These are phyloP conservation scores for Gibbula magus DNA, from an alignment of 2,888 invertebrate species.

Conservation along the genomic window DNA sequence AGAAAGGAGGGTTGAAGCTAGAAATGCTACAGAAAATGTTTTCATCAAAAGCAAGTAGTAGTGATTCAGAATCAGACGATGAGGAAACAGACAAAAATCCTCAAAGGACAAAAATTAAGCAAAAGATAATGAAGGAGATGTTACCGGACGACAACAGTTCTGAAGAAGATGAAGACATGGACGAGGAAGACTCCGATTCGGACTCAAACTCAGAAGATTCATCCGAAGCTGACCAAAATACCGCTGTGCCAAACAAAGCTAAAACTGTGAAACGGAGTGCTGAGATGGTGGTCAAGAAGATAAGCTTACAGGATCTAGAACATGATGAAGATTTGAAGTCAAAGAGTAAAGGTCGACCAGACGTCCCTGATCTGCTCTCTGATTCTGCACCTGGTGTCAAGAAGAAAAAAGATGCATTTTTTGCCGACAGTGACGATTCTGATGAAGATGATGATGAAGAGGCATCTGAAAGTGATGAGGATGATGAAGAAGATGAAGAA, in stretches of 20 bases:
- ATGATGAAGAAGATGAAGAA: background rate
- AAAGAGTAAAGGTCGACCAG: conserved; percentile 7
- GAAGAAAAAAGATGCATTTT: conserved; percentile 42
- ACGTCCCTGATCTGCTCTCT: background rate
- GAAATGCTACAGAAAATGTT: background rate
- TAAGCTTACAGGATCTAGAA: conserved; percentile 43
- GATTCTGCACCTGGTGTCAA: conserved; percentile 5
- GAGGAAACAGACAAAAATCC: background rate
- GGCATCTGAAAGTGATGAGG: background rate
- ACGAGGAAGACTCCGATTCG: background rate
- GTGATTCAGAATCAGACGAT: conserved; percentile 14
- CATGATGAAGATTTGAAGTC: conserved; percentile 17
- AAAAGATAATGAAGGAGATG: conserved; percentile 1
- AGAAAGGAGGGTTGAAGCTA: background rate
- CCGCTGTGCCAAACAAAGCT: background rate
- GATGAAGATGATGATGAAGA: conserved; percentile 24
- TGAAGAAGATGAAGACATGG: conserved; percentile 20
- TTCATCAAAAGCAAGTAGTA: background rate
- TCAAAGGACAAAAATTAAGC: background rate
- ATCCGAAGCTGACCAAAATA: background rate
- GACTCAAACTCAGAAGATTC: background rate
- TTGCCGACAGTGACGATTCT: conserved; percentile 38
- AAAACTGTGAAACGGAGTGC: conserved; percentile 34
- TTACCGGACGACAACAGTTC: background rate
- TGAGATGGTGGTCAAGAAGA: conserved; percentile 56